phyloP scores from a whole-genome alignment of 2,888 invertebrate genomes.

The Acleris holmiana region DNA sequence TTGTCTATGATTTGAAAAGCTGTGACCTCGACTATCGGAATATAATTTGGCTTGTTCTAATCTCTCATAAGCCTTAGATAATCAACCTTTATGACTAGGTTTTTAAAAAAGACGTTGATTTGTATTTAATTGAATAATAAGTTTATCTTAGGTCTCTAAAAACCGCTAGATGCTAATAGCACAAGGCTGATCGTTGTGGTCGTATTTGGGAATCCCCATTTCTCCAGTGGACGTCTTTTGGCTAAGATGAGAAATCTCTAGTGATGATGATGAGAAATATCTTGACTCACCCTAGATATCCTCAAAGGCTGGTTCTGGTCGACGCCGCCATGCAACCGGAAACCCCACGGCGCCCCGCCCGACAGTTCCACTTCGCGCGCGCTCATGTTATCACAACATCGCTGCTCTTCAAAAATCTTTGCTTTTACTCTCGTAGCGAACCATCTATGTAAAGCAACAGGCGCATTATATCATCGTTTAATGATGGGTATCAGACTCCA shows the following conservation, averaged over 20 bases:
- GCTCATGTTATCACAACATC: conserved; percentile 84
- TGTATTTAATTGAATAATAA: too few relatives aligned
- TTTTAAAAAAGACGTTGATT: too few relatives aligned
- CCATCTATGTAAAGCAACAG: conserved; percentile 49
- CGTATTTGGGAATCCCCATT: too few relatives aligned
- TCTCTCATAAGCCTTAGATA: too few relatives aligned
- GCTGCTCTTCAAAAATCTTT: conserved; percentile 43
- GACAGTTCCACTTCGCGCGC: conserved; percentile 89
- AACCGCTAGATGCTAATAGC: too few relatives aligned
- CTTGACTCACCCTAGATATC: conserved; percentile 89
- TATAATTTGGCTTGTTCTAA: too few relatives aligned
- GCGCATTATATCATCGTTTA: conserved; percentile 46
- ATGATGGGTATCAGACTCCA: conserved; percentile 38
- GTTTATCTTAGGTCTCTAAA: too few relatives aligned
- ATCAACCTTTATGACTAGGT: too few relatives aligned
- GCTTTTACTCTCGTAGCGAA: conserved; percentile 45
- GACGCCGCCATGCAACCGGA: conserved; percentile 93
- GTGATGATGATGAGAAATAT: background rate
- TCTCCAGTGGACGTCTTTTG: background rate
- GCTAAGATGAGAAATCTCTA: background rate
- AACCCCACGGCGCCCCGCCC: conserved; percentile 95
- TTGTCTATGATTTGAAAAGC: too few relatives aligned
- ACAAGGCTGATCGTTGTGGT: too few relatives aligned
- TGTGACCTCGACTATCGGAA: too few relatives aligned
- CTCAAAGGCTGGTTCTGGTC: conserved; percentile 91